A percentile compares a stretch with the other conserved stretches of the same genome.
Conservation (phyloP, 1,140 invertebrate genomes). For the Aporrectodea caliginosa region DNA sequence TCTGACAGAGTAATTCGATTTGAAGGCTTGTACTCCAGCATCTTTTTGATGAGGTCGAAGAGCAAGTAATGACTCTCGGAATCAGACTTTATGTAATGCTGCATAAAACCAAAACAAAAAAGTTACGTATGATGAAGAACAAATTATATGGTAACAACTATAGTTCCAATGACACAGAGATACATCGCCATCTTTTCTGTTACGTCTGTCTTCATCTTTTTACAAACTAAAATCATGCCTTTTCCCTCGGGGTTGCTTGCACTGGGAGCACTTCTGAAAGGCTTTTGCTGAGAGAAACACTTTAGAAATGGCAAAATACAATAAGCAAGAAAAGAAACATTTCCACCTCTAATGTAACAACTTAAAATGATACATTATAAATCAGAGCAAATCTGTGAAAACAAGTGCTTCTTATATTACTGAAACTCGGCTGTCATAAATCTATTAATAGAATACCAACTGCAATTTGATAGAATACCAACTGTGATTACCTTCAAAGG, state of each 20-base stretch:
- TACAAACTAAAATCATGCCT: no score
- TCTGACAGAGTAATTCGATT: constrained; percentile 83
- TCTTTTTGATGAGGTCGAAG: constrained; percentile 88
- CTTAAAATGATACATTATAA: constrained; percentile 5
- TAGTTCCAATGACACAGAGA: not conserved
- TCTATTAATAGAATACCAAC: no score
- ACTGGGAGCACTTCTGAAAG: no score
- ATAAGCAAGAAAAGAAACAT: not conserved
- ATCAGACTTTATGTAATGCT: constrained; percentile 84
- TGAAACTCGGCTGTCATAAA: no score
- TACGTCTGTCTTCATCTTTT: no score
- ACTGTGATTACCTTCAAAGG: constrained; percentile 71
- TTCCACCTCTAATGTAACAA: not conserved
- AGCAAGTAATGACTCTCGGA: constrained; percentile 80
- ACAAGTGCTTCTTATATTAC: no score
- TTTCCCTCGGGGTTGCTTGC: no score
- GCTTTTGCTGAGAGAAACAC: no score
- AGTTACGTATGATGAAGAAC: not conserved
- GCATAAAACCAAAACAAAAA: constrained; percentile 49
- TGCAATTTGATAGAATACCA: no score
- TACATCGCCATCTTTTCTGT: no score
- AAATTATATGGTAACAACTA: not conserved
- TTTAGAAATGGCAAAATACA: no score
- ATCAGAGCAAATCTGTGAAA: no score
- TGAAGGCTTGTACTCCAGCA: constrained; percentile 94